phyloP scores from a whole-genome alignment of 2,113 vertebrate genomes.

The Pedetes capensis region DNA sequence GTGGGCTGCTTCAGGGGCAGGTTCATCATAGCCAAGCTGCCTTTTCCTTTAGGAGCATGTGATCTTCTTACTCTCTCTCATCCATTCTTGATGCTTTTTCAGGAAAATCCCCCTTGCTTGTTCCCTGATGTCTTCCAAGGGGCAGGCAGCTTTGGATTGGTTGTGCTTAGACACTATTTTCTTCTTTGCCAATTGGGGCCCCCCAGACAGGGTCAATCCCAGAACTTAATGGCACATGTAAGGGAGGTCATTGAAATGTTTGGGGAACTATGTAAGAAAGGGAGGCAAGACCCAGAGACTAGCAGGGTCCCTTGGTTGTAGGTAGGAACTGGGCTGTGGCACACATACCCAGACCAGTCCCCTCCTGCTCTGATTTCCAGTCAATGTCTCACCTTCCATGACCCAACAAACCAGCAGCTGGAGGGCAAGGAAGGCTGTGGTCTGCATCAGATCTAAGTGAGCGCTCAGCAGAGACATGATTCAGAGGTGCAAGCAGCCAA shows the following conservation, averaged over 20 bases:
- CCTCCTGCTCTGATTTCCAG: background rate
- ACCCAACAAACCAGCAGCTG: fast-evolving
- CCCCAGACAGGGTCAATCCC: background rate
- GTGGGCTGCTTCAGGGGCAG: background rate
- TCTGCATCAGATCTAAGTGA: background rate
- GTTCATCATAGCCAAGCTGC: background rate
- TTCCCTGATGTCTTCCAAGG: background rate
- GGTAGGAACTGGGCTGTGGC: background rate
- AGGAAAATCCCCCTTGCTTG: background rate
- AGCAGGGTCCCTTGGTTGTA: background rate
- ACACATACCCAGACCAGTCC: fast-evolving
- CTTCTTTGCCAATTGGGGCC: background rate
- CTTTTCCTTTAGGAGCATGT: background rate
- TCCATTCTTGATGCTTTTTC: background rate
- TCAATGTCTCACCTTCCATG: background rate
- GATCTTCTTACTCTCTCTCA: background rate
- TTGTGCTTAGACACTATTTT: background rate
- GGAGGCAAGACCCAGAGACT: fast-evolving
- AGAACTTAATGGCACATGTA: background rate
- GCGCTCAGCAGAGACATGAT: background rate
- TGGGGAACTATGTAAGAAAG: background rate
- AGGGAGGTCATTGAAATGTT: background rate
- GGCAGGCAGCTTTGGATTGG: fast-evolving
- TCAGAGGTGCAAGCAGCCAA: background rate
- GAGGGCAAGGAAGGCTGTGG: background rate